phyloP scores from a whole-genome alignment of 2,113 vertebrate species.

The Neolamprologus ventralis region DNA sequence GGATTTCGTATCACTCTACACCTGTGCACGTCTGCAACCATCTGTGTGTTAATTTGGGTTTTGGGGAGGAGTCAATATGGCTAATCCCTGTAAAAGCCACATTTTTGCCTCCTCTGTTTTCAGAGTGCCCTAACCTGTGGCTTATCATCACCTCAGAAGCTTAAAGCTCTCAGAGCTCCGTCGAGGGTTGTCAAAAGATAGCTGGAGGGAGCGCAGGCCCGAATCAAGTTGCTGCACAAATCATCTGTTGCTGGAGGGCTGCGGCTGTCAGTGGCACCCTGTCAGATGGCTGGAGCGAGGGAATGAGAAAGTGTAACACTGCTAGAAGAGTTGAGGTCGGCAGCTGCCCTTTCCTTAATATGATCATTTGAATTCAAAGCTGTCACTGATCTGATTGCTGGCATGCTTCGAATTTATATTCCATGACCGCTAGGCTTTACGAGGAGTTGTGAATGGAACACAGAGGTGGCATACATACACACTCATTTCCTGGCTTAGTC shows the following conservation, averaged over 20 bases:
- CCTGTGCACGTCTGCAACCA: background rate
- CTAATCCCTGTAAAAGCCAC: slow-evolving; percentile 7
- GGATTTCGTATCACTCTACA: background rate
- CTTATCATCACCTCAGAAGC: slow-evolving; percentile 15
- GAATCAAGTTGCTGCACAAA: slow-evolving; percentile 37
- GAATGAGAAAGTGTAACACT: slow-evolving; percentile 7
- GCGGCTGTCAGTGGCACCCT: slow-evolving; percentile 2
- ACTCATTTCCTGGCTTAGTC: background rate
- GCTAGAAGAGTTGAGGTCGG: background rate
- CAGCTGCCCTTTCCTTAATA: slow-evolving; percentile 18
- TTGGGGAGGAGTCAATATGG: background rate
- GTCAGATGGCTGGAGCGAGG: background rate
- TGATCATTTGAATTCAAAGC: slow-evolving; percentile 40
- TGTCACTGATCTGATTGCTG: slow-evolving; percentile 38
- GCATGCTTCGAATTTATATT: slow-evolving; percentile 5
- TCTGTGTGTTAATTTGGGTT: background rate
- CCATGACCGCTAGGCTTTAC: background rate
- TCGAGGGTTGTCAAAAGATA: slow-evolving; percentile 26
- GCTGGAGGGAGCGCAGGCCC: background rate
- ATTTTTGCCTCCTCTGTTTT: background rate
- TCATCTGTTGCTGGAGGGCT: slow-evolving; percentile 26
- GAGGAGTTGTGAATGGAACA: background rate
- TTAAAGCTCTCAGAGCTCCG: slow-evolving; percentile 29
- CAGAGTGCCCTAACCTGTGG: background rate
- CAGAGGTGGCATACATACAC: background rate